These are phyloP conservation scores for Colaptes auratus DNA, from an alignment of 2,113 vertebrate genomes.

Conservation along the genomic window DNA sequence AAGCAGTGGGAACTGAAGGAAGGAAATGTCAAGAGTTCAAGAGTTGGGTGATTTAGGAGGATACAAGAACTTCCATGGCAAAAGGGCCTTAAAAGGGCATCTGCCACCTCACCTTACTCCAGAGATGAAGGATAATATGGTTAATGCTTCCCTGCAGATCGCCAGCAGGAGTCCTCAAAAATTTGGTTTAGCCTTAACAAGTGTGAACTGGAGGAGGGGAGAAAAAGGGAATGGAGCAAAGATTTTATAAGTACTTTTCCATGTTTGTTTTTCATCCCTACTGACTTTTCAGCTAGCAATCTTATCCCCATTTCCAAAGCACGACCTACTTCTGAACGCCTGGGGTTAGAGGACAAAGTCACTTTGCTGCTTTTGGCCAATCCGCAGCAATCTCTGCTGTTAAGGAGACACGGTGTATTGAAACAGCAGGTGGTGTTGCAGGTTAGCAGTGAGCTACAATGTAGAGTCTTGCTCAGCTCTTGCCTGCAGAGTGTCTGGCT, in stretches of 20 bases:
- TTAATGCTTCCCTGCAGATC: background rate
- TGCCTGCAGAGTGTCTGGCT: constrained; percentile 36
- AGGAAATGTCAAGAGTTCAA: background rate
- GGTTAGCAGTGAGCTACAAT: constrained; percentile 52
- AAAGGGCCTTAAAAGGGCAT: background rate
- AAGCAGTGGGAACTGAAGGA: background rate
- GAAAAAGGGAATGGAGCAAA: background rate
- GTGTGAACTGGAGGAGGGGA: background rate
- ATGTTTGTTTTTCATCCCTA: background rate
- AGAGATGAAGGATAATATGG: background rate
- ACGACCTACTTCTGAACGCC: background rate
- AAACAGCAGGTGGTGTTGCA: constrained; percentile 72
- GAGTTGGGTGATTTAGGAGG: background rate
- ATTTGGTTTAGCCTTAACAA: constrained; percentile 9
- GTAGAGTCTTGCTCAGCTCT: constrained; percentile 7
- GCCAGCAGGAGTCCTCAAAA: background rate
- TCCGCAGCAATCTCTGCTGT: background rate
- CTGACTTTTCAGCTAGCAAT: background rate
- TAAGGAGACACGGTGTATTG: background rate
- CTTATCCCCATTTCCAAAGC: background rate
- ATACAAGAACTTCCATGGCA: background rate
- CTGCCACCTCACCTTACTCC: background rate
- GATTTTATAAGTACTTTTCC: background rate
- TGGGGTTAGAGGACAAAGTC: background rate
- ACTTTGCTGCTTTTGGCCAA: background rate